Conservation (phyloP, 2,888 invertebrate genomes). For the Exocentrus adspersus region DNA sequence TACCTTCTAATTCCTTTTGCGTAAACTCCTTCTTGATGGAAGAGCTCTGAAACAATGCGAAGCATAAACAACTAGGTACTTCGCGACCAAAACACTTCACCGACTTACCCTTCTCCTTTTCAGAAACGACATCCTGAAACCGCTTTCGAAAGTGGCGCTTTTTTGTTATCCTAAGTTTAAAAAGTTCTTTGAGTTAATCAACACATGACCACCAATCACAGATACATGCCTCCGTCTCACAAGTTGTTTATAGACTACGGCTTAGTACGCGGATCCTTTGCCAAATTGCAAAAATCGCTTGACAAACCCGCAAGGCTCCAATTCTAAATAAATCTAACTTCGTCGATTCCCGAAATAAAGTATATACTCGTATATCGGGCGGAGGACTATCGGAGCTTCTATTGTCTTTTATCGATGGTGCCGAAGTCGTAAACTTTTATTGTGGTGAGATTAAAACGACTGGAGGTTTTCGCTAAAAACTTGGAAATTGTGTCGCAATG, state of each 20-base stretch:
- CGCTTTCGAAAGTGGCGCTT: neutral
- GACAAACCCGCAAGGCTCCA: conserved; percentile 14
- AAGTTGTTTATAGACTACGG: conserved; percentile 35
- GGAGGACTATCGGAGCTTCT: neutral
- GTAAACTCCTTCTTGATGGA: conserved; percentile 54
- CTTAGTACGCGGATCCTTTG: conserved; percentile 22
- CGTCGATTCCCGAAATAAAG: conserved; percentile 15
- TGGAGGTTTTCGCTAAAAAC: conserved; percentile 6
- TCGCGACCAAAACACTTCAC: conserved; percentile 2
- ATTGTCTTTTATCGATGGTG: conserved; percentile 8
- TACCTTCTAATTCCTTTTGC: conserved; percentile 54
- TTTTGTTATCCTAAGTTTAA: neutral
- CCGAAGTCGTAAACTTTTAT: conserved; percentile 10
- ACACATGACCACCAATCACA: conserved; percentile 16
- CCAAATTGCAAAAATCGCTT: conserved; percentile 31
- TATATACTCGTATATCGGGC: neutral
- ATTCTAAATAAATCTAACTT: conserved; percentile 19
- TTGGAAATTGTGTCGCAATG: conserved; percentile 6
- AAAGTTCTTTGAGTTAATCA: neutral
- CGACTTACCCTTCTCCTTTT: conserved; percentile 30
- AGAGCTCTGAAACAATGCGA: conserved; percentile 49
- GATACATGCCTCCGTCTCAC: conserved; percentile 29
- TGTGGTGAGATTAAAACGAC: conserved; percentile 2
- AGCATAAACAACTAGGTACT: neutral
- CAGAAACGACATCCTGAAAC: conserved; percentile 15